Conservation (phyloP, 2,797 vertebrate genomes). For the Falco berigora region DNA sequence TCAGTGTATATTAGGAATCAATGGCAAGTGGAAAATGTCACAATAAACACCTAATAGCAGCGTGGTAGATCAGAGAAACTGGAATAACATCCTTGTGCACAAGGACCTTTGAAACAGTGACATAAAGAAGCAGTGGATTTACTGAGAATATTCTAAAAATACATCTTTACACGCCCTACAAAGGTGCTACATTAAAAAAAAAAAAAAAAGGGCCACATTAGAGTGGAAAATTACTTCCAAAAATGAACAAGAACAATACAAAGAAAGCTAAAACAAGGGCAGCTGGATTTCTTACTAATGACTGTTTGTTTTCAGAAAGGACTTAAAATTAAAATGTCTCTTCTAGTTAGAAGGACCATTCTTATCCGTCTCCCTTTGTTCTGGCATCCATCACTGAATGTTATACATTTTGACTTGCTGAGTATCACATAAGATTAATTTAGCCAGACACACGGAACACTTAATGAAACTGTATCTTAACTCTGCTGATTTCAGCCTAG, state of each 20-base stretch:
- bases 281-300: constrained; percentile 1
- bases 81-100: background rate
- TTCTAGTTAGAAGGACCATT: background rate
- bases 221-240: constrained; percentile 3
- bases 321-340: constrained; percentile 43
- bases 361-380: background rate
- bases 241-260: background rate
- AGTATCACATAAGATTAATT: constrained; percentile 21
- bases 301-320: constrained; percentile 57
- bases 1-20: background rate
- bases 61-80: background rate
- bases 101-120: background rate
- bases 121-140: background rate
- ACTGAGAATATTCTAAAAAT: background rate
- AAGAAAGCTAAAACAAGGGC: constrained; percentile 1
- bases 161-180: background rate
- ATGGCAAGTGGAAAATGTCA: background rate
- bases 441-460: constrained; percentile 1
- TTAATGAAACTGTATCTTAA: constrained; percentile 43
- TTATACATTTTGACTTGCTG: constrained; percentile 21
- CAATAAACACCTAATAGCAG: background rate
- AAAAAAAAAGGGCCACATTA: background rate
- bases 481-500: constrained; percentile 27
- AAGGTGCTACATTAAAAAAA: background rate
- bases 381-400: background rate